phyloP scores from a whole-genome alignment of 2,113 vertebrate genomes.

The Tychaedon coryphoeus region DNA sequence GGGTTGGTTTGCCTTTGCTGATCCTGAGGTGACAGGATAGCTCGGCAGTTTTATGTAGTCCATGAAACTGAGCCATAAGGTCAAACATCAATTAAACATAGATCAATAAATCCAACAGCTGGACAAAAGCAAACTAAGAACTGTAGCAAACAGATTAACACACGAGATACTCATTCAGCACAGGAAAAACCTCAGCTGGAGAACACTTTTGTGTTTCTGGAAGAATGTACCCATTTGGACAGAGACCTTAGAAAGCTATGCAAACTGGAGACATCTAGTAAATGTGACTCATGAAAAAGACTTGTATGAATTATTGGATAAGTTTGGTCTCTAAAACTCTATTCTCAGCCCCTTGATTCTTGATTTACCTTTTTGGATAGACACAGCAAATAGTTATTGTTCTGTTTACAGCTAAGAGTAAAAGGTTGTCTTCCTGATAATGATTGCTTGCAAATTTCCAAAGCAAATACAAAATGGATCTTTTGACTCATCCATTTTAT shows the following conservation, averaged over 20 bases:
- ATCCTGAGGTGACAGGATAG: neutral
- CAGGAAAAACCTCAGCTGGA: neutral
- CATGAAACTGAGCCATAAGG: neutral
- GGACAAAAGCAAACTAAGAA: neutral
- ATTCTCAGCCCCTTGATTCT: neutral
- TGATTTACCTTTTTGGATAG: neutral
- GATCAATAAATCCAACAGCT: neutral
- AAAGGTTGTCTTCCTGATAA: neutral
- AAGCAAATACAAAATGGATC: neutral
- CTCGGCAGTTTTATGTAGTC: accelerated
- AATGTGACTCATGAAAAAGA: neutral
- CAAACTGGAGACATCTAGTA: neutral
- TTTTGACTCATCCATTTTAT: neutral
- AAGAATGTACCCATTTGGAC: neutral
- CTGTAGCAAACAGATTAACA: neutral
- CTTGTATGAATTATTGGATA: neutral
- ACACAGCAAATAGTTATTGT: neutral
- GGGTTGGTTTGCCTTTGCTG: neutral
- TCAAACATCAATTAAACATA: neutral
- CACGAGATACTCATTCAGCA: neutral
- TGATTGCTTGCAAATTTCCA: neutral
- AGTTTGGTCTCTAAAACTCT: neutral
- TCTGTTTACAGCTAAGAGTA: neutral
- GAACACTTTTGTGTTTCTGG: neutral
- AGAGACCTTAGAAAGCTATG: neutral